Base-by-base conservation (phyloP, 2,888 invertebrate species). In the Ennomos fuscantarius region DNA sequence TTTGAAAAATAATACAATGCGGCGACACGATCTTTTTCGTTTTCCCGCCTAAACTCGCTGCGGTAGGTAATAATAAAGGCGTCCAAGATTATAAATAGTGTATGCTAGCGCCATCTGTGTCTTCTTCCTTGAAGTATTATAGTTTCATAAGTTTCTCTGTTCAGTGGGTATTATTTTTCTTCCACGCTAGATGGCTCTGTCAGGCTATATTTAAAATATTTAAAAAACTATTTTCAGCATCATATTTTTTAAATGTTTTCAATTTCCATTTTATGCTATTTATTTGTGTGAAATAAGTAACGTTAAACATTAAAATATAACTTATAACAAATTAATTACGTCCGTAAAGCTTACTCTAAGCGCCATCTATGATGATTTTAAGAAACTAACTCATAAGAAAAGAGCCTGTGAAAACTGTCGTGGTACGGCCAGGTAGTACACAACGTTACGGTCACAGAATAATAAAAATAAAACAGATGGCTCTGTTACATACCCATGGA, bases 381-480 rank as follows among this genome's bases (percentile, higher is more conserved):
- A 1, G 9, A 8, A 55, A 55, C 48, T 43, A 36, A 8, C 8
- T 10, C 31, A 9, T 1, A 36, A 15, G 9, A 8, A n/a, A 54
- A 47, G 42, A 42, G 11, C 15, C n/a, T 13, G 9, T 1, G 9
- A 11, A 31, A 37, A 11, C 11, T 6, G 0, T 24, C 24, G 24
- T 15, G 15, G 15, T 15, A 15, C 24, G 6, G 24, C 15, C 1
- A 6, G 2, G 5, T 6, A 24, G 1, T 8, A 8, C 10, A 9
- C 1, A n/a, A 31, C 13, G 8, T n/a, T n/a, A 34, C 11, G 33
- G 12, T 31, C 31, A 34, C 9, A 33, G 9, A 43, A 8, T 35
- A 35, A 41, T 12, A 33, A 12, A 12, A 49, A 45, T 49, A 34
- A n/a, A 24, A 39, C 24, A 56, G 55, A 56, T 56, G 55, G 45